Conservation (phyloP, 2,888 invertebrate genomes). For the Anthoptus insignis region DNA sequence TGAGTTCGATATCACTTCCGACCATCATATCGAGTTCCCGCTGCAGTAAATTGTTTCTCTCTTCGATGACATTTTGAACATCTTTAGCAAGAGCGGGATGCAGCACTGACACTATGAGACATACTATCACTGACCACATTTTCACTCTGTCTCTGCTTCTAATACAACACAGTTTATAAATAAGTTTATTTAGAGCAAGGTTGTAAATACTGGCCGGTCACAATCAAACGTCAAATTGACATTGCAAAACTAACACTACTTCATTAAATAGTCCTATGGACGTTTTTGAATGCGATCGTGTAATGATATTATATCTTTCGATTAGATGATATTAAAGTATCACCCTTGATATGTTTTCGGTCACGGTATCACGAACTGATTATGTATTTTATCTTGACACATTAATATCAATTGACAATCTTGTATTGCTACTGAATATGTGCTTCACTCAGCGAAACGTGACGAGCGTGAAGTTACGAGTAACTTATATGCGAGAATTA, state of each 20-base stretch:
- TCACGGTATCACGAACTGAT: background rate
- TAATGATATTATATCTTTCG: constrained; percentile 19
- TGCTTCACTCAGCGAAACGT: background rate
- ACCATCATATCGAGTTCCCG: constrained; percentile 79
- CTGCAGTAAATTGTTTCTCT: constrained; percentile 77
- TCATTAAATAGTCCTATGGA: too few relatives aligned
- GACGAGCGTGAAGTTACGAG: too few relatives aligned
- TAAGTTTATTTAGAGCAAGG: constrained; percentile 32
- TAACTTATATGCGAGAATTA: too few relatives aligned
- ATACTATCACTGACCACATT: constrained; percentile 55
- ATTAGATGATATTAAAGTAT: constrained; percentile 15
- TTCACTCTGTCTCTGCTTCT: constrained; percentile 35
- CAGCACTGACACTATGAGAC: constrained; percentile 25
- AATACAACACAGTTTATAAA: constrained; percentile 28
- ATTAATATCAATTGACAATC: background rate
- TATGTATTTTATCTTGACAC: background rate
- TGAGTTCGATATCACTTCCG: constrained; percentile 83
- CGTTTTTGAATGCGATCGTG: background rate
- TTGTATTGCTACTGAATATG: background rate
- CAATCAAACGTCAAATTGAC: constrained; percentile 17
- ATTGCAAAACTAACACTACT: constrained; percentile 20
- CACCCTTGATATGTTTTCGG: background rate
- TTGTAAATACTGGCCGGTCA: constrained; percentile 11
- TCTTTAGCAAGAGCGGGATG: constrained; percentile 38
- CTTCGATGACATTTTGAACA: constrained; percentile 53